phyloP scores from a whole-genome alignment of 2,888 invertebrate genomes.

The Hemicrepidius hirtus region DNA sequence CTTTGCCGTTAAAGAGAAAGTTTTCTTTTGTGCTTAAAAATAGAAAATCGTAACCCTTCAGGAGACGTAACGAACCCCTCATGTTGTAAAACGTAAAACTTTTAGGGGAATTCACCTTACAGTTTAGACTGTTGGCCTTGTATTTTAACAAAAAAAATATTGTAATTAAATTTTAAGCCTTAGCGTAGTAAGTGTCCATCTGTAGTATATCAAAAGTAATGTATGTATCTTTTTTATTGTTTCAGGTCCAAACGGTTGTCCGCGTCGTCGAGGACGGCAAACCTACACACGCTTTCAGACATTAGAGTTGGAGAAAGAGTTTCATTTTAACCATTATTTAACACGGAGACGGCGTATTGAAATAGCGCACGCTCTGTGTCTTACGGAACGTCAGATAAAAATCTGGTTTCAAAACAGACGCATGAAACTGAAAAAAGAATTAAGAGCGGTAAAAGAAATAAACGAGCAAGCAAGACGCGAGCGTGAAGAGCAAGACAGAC shows the following conservation, averaged over 20 bases:
- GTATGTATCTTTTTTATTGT: slow-evolving; percentile 63
- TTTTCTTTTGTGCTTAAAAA: slow-evolving; percentile 38
- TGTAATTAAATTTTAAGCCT: slow-evolving; percentile 3
- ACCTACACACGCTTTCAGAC: slow-evolving; percentile 99
- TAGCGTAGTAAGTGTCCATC: not conserved
- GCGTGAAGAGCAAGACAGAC: slow-evolving; percentile 92
- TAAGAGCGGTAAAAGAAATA: slow-evolving; percentile 95
- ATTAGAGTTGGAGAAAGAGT: slow-evolving; percentile 97
- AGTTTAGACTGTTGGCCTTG: not conserved
- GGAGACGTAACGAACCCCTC: not conserved
- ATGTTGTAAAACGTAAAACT: not conserved
- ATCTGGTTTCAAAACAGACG: slow-evolving; percentile 98
- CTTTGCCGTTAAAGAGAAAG: slow-evolving; percentile 42
- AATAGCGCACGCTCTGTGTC: slow-evolving; percentile 96
- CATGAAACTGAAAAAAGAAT: slow-evolving; percentile 97
- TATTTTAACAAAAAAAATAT: too few relatives aligned
- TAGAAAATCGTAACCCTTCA: slow-evolving; percentile 23
- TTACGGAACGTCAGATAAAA: slow-evolving; percentile 97
- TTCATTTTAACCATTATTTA: slow-evolving; percentile 98
- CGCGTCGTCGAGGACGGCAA: slow-evolving; percentile 94
- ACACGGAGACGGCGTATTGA: slow-evolving; percentile 97
- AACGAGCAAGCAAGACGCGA: slow-evolving; percentile 95
- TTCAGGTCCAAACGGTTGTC: slow-evolving; percentile 96
- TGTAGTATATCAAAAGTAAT: not conserved
- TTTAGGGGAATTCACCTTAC: slow-evolving; percentile 6